Evolutionary conservation across 2,888 invertebrate genomes (phyloP), one percentile per base, ranked within the genome.

Genomic region (Myopa tessellatipennis): DNA sequence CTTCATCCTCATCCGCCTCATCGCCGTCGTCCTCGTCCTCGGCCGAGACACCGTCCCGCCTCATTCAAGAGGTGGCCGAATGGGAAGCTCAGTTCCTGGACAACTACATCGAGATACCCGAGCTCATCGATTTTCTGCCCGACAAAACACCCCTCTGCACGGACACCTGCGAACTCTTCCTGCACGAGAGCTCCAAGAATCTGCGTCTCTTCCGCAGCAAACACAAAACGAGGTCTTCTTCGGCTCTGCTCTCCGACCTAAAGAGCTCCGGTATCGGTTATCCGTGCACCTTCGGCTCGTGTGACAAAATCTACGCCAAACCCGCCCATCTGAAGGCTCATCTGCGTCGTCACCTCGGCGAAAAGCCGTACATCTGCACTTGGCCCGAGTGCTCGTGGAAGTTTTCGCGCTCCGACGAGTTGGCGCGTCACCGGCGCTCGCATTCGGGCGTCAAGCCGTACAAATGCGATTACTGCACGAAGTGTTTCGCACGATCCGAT

Each of bases 371-470:
- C 85, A 90, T 91, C 10, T 94, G 94, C 87, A 93, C 92, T 76
- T 94, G 94, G 94, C 91, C 92, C 4, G 95, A 94, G 65, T 98
- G 98, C 88, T 93, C 93, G 52, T 98, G 98, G 98, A 92, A 95
- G 82, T 98, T 98, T 90, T 97, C 97, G 26, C 92, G 98, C 77
- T 98, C 98, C 0, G 98, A 98, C 88, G 98, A 98, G 89, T 90
- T 98, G 81, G 96, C 97, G 3, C 92, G 98, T 34, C 98, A 98
- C 88, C 93, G 95, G 75, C 92, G 98, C 81, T 97, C 97, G n/a
- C 98, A 98, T 89, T 97, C 97, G 0, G 98, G 98, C 0, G 92
- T 97, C 80, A 98, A 98, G 88, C 98, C 98, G 0, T 98, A 98
- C 89, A 92, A 94, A 78, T 98, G 98, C 89, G 91, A 92, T 78